phyloP scores from a whole-genome alignment of 2,113 vertebrate species.

The Zapornia atra region DNA sequence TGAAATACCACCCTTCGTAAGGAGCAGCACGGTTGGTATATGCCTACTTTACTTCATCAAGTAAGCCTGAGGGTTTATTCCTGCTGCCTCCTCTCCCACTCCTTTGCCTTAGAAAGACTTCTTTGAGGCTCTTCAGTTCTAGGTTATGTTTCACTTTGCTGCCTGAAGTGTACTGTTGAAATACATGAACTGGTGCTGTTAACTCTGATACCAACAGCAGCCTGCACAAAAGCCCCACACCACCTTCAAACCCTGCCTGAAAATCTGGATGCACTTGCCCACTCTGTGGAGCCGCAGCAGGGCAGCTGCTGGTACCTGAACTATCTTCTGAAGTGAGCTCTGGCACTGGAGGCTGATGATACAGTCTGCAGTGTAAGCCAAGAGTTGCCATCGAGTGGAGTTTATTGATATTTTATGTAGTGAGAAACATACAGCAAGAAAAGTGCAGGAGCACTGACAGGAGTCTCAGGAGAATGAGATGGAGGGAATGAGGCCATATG shows the following conservation, averaged over 20 bases:
- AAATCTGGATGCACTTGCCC: neutral
- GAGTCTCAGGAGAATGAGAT: neutral
- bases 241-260: neutral
- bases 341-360: neutral
- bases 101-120: neutral
- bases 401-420: neutral
- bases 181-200: neutral
- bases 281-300: fast-evolving
- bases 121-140: neutral
- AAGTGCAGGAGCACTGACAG: neutral
- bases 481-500: neutral
- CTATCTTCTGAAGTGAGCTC: neutral
- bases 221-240: neutral
- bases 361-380: neutral
- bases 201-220: neutral
- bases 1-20: neutral
- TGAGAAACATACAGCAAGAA: neutral
- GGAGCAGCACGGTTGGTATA: fast-evolving
- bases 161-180: neutral
- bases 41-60: neutral
- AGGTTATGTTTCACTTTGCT: neutral
- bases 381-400: neutral
- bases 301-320: neutral
- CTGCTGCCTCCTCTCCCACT: neutral
- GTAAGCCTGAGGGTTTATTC: neutral